Conservation (phyloP, 2,797 vertebrate species). For the Acrossocheilus fasciatus region DNA sequence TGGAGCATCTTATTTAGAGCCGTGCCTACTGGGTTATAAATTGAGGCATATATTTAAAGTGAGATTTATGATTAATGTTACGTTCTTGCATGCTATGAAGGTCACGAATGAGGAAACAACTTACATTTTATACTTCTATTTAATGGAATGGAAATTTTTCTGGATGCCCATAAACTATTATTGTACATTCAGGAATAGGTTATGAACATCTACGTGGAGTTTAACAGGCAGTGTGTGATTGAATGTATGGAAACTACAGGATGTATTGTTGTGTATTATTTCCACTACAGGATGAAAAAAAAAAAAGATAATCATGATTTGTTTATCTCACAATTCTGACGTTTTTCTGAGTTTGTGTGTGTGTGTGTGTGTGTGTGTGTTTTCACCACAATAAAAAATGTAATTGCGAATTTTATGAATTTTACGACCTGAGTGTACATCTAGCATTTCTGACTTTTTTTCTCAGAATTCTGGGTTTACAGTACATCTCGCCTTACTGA, state of each 20-base stretch:
- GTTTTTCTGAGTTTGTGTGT: too few relatives aligned
- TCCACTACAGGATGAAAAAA: not conserved
- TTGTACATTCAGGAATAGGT: not conserved
- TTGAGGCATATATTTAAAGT: not conserved
- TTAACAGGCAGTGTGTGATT: not conserved
- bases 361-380: too few relatives aligned
- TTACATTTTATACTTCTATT: not conserved
- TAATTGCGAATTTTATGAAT: not conserved
- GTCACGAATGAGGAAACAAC: not conserved
- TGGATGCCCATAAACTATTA: not conserved
- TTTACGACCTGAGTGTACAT: not conserved
- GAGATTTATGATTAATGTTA: not conserved
- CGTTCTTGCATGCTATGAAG: not conserved
- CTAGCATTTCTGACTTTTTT: too few relatives aligned
- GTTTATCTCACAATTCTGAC: not conserved
- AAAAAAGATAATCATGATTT: not conserved
- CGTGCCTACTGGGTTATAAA: not conserved
- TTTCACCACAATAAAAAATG: not conserved
- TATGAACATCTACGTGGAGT: not conserved
- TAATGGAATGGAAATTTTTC: constrained; percentile 26
- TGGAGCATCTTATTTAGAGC: not conserved
- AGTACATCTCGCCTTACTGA: too few relatives aligned
- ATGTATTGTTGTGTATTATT: not conserved
- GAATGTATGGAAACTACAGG: not conserved
- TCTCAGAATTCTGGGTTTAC: not conserved